Evolutionary conservation across 2,888 invertebrate genomes (phyloP).

Genomic region (Scaptomyza cyrtandrae): DNA sequence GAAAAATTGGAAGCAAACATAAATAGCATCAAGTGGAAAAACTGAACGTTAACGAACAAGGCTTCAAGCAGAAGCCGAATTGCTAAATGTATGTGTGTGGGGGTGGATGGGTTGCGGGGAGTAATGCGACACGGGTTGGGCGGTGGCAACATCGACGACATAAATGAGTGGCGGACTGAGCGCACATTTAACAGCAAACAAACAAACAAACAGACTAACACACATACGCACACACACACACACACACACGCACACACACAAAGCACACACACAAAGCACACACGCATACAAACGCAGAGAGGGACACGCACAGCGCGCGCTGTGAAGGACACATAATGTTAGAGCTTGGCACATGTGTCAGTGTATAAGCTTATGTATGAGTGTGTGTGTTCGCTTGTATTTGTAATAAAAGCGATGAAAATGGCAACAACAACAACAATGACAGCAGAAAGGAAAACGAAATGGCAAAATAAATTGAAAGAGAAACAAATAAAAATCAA

Average conservation of each 20-base stretch:
- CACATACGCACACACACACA: conserved; percentile 26
- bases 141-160: conserved; percentile 67
- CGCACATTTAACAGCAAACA: conserved; percentile 78
- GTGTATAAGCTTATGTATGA: conserved; percentile 28
- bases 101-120: conserved; percentile 5
- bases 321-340: conserved; percentile 80
- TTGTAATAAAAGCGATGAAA: conserved; percentile 81
- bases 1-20: conserved; percentile 82
- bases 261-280: conserved; percentile 29
- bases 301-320: conserved; percentile 53
- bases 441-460: conserved; percentile 79
- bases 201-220: conserved; percentile 59
- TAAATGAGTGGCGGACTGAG: conserved; percentile 78
- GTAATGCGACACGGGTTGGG: conserved; percentile 25
- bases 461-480: conserved; percentile 83
- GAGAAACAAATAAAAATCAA: conserved; percentile 82
- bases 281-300: conserved; percentile 15
- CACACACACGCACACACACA: conserved; percentile 58
- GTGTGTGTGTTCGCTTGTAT: conserved; percentile 60
- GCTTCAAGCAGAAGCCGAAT: conserved; percentile 13
- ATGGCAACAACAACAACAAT: conserved; percentile 76
- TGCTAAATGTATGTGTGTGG: not conserved
- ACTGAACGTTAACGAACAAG: conserved; percentile 73
- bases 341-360: conserved; percentile 70
- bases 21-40: conserved; percentile 81